These are phyloP conservation scores for Lycopodina hypogea DNA, from an alignment of 37 sponge, comb jelly and placozoan species.

Conservation along the genomic window DNA sequence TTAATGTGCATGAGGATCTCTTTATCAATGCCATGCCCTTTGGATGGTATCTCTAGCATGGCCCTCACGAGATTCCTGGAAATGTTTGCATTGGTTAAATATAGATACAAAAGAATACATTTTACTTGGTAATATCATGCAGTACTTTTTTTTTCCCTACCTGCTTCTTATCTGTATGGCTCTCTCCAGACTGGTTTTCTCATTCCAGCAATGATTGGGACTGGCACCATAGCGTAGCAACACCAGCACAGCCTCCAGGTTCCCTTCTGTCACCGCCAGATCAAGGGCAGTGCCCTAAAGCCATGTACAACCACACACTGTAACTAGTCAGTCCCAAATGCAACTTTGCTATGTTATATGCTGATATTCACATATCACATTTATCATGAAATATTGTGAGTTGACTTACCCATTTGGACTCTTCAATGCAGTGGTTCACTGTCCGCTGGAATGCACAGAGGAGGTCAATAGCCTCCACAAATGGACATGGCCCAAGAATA, in stretches of 20 bases:
- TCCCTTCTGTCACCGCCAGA: background rate
- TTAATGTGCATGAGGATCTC: background rate
- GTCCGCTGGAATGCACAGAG: background rate
- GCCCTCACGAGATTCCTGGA: background rate
- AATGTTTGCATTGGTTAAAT: no score
- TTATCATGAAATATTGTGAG: background rate
- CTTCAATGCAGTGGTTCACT: background rate
- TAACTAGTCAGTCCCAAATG: background rate
- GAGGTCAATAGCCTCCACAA: background rate
- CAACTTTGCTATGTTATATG: background rate
- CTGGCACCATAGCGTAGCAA: background rate
- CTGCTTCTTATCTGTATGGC: background rate
- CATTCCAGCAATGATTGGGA: background rate
- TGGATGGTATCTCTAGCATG: background rate
- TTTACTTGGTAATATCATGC: no score
- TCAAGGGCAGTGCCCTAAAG: background rate
- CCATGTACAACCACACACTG: background rate
- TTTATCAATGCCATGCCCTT: background rate
- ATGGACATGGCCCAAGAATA: background rate
- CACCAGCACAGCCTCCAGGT: background rate
- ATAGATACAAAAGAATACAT: no score
- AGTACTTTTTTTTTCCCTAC: background rate
- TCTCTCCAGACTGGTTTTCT: background rate
- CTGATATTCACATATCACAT: background rate
- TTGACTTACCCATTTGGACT: background rate